These are phyloP conservation scores for Ceriagrion tenellum DNA, from an alignment of 2,888 invertebrate species.

Conservation along the genomic window DNA sequence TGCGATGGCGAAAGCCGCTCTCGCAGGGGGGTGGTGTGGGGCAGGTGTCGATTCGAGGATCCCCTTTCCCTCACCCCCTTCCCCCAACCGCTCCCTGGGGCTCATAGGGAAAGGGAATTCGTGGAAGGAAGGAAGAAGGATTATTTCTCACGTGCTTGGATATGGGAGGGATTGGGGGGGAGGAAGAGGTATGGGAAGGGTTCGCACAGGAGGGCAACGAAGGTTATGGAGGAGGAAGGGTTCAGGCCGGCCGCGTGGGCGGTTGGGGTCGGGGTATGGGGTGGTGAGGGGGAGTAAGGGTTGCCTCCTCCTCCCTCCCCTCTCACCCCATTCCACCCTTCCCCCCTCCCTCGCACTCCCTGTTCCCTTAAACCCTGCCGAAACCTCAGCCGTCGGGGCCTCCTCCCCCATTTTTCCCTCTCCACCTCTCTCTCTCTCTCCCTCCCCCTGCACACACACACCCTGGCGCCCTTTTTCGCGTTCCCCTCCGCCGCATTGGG, in stretches of 20 bases:
- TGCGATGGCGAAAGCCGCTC: background rate
- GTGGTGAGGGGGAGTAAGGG: slow-evolving; percentile 64
- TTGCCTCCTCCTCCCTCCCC: slow-evolving; percentile 73
- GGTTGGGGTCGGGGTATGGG: slow-evolving; percentile 73
- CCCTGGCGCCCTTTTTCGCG: slow-evolving; percentile 1
- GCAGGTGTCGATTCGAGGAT: background rate
- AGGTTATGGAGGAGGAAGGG: slow-evolving; percentile 73
- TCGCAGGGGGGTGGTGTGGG: background rate
- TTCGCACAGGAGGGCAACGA: slow-evolving; percentile 73
- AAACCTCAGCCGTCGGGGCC: slow-evolving; percentile 71
- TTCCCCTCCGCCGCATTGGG: background rate
- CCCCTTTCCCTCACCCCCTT: background rate
- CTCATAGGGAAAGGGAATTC: background rate
- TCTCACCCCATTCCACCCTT: slow-evolving; percentile 73
- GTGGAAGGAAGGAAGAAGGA: background rate
- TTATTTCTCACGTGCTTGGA: slow-evolving; percentile 22
- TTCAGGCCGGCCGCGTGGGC: slow-evolving; percentile 70
- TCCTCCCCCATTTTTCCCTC: slow-evolving; percentile 72
- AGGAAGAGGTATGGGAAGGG: no score
- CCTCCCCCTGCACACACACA: slow-evolving; percentile 68
- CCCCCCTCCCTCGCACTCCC: slow-evolving; percentile 28
- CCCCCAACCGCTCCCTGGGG: no score
- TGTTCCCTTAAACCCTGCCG: slow-evolving; percentile 57
- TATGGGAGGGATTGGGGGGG: background rate
- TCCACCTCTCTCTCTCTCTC: slow-evolving; percentile 70